These are phyloP conservation scores for Anaspis maculata DNA, from an alignment of 2,888 invertebrate species.

Conservation along the genomic window DNA sequence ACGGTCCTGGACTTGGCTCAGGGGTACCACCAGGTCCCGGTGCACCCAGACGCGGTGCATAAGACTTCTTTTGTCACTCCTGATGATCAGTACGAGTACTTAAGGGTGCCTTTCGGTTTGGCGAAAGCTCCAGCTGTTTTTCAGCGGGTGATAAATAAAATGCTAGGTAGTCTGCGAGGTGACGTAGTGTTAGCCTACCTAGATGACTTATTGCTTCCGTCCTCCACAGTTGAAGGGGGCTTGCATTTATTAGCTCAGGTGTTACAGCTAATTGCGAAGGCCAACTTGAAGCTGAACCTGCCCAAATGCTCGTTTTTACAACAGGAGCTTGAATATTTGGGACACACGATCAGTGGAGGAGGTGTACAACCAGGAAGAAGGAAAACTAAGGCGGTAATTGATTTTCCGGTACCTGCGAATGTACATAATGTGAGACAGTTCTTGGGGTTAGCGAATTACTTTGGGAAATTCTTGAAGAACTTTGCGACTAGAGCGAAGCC, in stretches of 20 bases:
- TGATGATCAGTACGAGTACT: slow-evolving; percentile 28
- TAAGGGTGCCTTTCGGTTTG: slow-evolving; percentile 32
- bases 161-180: too few relatives aligned
- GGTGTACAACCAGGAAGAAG: slow-evolving; percentile 3
- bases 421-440: slow-evolving; percentile 11
- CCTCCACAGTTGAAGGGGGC: slow-evolving; percentile 2
- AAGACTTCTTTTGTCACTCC: too few relatives aligned
- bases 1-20: too few relatives aligned
- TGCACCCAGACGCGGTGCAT: too few relatives aligned
- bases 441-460: slow-evolving; percentile 10
- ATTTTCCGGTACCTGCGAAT: slow-evolving; percentile 7
- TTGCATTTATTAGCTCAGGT: slow-evolving; percentile 5
- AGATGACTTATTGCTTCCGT: slow-evolving; percentile 17
- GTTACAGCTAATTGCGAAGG: slow-evolving; percentile 3
- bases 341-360: slow-evolving; percentile 2
- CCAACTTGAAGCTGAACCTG: slow-evolving; percentile 7
- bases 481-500: slow-evolving; percentile 2
- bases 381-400: slow-evolving; percentile 2
- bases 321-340: slow-evolving; percentile 7
- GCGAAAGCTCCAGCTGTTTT: slow-evolving; percentile 31
- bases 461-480: slow-evolving; percentile 13
- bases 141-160: too few relatives aligned
- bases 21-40: too few relatives aligned
- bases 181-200: too few relatives aligned
- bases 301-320: slow-evolving; percentile 14